Base-by-base conservation (phyloP, 2,797 vertebrate genomes). In the Eulemur rubriventer region DNA sequence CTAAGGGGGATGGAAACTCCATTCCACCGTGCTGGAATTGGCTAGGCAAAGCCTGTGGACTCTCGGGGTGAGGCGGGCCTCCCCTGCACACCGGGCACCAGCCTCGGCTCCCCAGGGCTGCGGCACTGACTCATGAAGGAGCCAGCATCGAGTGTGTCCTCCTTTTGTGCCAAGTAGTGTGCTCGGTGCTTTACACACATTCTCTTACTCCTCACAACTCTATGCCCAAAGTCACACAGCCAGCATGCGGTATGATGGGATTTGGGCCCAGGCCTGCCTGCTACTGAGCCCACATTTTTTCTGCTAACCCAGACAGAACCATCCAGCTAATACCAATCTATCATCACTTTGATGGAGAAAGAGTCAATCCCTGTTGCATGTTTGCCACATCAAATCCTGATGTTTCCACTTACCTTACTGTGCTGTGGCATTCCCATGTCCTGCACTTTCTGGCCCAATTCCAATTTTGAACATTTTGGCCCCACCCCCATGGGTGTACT, bases 111-210 rank as follows among this genome's bases (percentile, higher is more conserved):
- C 43, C 76, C 50, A 30, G 4, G 20, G 8, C 16, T 22, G 38
- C 16, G 46, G 82, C 57, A 14, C 4, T n/a, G 69, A 82, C 79
- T 85, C n/a, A 17, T 1, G 30, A 5, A 50, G 78, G 48, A 41
- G 35, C 48, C 20, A 43, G 33, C 3, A 11, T 3, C 48, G 26
- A 61, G 24, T 0, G 0, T 14, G 28, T 14, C 28, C 52, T 73
- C 52, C 61, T 97, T 69, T 9, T n/a, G 33, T 26, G 35, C 17
- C 41, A 83, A 72, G 48, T 35, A 12, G 83, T 2, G 16, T 22
- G 20, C 43, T n/a, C 28, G 24, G 24, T n/a, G 17, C 46, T 38
- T 67, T 12, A 24, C 5, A 55, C 7, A 48, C 12, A 4, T 20
- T n/a, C 73, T 65, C 84, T 59, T 17, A 30, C 52, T 61, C 52